A percentile compares a stretch with the other conserved stretches of the same genome.
These are phyloP conservation scores for Indicator indicator DNA, from an alignment of 2,113 vertebrate species.

Conservation along the genomic window DNA sequence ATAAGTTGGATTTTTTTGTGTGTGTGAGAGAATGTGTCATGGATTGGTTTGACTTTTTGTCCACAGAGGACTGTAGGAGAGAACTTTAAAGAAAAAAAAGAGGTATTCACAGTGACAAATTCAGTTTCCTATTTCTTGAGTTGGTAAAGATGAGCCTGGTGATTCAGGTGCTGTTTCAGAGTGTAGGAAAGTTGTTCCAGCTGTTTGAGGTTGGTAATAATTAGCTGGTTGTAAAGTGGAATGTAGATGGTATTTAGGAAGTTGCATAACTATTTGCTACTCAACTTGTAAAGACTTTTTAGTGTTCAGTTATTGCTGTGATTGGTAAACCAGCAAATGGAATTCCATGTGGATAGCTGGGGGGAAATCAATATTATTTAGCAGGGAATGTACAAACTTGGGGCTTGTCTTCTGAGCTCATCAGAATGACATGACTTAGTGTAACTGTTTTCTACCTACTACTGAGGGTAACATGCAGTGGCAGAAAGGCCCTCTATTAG, in stretches of 20 bases:
- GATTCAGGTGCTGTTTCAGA: background rate
- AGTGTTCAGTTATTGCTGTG: background rate
- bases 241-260: background rate
- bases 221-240: background rate
- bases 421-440: background rate
- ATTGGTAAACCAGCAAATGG: background rate
- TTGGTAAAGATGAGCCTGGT: background rate
- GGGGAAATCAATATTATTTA: background rate
- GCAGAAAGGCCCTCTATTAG: background rate
- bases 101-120: background rate
- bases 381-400: background rate
- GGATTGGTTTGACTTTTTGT: background rate
- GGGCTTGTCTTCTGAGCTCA: background rate
- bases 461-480: background rate
- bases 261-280: background rate
- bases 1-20: background rate
- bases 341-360: background rate
- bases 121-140: background rate
- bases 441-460: background rate
- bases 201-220: background rate
- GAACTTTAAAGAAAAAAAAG: background rate
- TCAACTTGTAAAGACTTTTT: background rate
- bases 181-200: background rate
- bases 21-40: rapidly evolving
- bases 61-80: background rate